Evolutionary conservation across 53 echinoderm and acorn worm species (phyloP).

Genomic region (Holothuria scabra): DNA sequence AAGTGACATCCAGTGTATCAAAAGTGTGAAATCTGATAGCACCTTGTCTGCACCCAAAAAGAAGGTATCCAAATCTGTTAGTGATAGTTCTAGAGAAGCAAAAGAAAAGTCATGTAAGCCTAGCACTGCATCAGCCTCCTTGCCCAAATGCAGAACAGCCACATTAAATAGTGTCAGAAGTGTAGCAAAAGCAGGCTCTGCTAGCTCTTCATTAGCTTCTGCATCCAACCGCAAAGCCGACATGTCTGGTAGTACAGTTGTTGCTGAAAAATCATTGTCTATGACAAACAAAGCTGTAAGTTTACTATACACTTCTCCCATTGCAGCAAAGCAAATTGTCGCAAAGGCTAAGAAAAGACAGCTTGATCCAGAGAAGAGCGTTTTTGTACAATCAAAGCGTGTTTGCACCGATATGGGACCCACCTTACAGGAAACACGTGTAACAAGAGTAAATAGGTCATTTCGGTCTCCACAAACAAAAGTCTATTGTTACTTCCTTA

Average conservation of each 20-base stretch:
- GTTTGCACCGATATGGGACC: not conserved
- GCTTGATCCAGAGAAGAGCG: not conserved
- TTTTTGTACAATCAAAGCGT: not conserved
- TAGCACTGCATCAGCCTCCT: no score
- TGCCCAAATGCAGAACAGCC: no score
- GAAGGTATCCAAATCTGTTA: no score
- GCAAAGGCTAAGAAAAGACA: not conserved
- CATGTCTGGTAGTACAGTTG: no score
- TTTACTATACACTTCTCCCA: not conserved
- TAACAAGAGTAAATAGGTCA: conserved; percentile 10
- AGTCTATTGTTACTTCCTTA: not conserved
- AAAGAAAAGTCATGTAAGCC: no score
- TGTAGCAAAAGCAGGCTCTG: not conserved
- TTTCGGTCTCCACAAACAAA: conserved; percentile 54
- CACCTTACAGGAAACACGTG: not conserved
- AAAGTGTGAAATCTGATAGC: no score
- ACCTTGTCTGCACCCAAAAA: no score
- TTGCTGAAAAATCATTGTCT: not conserved
- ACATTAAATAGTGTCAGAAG: no score
- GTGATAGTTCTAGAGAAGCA: no score
- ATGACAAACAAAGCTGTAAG: not conserved
- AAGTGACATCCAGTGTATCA: no score
- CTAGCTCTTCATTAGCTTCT: not conserved
- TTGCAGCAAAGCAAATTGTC: not conserved
- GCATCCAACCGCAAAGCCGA: not conserved